A percentile compares a stretch with the other conserved stretches of the same genome.
These are phyloP conservation scores for Apogon hyalosoma DNA, from an alignment of 2,797 vertebrate species.

Conservation along the genomic window DNA sequence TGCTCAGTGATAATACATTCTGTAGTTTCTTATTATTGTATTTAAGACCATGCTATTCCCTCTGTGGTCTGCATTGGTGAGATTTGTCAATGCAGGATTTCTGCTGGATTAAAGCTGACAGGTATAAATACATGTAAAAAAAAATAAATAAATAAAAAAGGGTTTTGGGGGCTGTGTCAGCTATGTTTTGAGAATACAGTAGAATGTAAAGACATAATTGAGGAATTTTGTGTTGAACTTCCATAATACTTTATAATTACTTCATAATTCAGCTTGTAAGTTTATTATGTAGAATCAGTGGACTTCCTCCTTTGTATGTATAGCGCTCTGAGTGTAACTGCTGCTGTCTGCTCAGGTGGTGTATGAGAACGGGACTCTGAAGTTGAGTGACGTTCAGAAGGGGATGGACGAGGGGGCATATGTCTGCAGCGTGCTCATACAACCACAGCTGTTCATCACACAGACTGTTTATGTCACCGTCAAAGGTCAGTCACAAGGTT, in stretches of 20 bases:
- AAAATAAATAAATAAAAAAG: neutral
- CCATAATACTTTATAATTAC: too few species aligned
- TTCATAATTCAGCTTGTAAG: too few species aligned
- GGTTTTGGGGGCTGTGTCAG: neutral
- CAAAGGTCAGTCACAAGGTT: conserved; percentile 87
- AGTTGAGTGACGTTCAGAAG: conserved; percentile 97
- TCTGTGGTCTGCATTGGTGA: neutral
- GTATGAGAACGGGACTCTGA: conserved; percentile 96
- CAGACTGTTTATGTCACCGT: conserved; percentile 96
- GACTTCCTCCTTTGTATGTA: neutral
- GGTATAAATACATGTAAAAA: conserved; percentile 3
- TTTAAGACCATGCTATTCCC: neutral
- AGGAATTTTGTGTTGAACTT: too few species aligned
- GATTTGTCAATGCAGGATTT: neutral
- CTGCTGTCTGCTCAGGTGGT: conserved; percentile 85
- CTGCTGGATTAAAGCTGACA: neutral
- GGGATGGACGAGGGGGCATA: conserved; percentile 98
- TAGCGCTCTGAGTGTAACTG: conserved; percentile 4
- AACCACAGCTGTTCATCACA: conserved; percentile 96
- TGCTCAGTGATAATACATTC: neutral
- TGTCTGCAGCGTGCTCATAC: conserved; percentile 97
- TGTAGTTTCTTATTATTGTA: neutral
- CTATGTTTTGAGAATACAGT: neutral
- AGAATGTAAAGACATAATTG: neutral
- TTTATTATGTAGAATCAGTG: too few species aligned